Conservation (phyloP, 2,888 invertebrate species). For the Dyspetes luteomarginatus region DNA sequence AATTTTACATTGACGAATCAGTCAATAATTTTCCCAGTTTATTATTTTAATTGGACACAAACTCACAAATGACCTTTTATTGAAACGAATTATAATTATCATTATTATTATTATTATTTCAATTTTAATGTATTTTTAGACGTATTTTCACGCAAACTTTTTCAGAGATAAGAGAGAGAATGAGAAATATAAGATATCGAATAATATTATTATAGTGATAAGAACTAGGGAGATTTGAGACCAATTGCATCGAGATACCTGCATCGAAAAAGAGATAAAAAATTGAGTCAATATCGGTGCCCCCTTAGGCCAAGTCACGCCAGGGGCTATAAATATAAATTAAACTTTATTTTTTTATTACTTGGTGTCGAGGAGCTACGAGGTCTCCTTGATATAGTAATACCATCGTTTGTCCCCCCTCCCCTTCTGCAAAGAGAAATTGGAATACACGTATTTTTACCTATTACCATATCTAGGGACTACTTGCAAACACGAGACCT, state of each 20-base stretch:
- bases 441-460: too few relatives aligned
- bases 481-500: too few relatives aligned
- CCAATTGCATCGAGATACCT: slow-evolving; percentile 16
- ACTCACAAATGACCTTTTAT: slow-evolving; percentile 22
- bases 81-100: slow-evolving; percentile 4
- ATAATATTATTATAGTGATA: slow-evolving; percentile 2
- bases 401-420: too few relatives aligned
- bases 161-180: slow-evolving; percentile 9
- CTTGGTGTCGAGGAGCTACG: too few relatives aligned
- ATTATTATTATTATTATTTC: neutral
- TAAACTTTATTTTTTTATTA: too few relatives aligned
- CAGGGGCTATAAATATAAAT: too few relatives aligned
- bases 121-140: neutral
- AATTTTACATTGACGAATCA: neutral
- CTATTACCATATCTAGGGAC: too few relatives aligned
- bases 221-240: slow-evolving; percentile 4
- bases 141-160: too few relatives aligned
- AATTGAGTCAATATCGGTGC: too few relatives aligned
- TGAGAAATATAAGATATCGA: slow-evolving; percentile 1
- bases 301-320: too few relatives aligned
- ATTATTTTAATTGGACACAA: neutral
- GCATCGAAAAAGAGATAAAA: neutral
- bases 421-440: too few relatives aligned
- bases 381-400: too few relatives aligned
- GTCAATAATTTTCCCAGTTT: neutral